Conservation (phyloP, 2,113 vertebrate species). For the Tragelaphus strepsiceros region DNA sequence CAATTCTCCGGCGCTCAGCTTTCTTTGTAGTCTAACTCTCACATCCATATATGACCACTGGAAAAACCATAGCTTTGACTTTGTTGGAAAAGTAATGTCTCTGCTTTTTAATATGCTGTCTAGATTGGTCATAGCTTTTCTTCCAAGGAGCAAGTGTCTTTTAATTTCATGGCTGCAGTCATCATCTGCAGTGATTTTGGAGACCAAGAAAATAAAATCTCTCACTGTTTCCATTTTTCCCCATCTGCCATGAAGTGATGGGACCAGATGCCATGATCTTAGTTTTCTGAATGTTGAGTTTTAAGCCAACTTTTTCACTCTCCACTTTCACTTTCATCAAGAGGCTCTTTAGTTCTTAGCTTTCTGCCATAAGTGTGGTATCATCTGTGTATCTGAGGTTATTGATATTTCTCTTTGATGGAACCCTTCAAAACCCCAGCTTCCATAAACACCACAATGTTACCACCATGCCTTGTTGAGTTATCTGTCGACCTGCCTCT, state of each 20-base stretch:
- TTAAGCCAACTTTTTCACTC: background rate
- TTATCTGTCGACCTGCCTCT: background rate
- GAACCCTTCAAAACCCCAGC: background rate
- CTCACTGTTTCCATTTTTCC: background rate
- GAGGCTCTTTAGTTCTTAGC: background rate
- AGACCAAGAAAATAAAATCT: background rate
- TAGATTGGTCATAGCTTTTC: background rate
- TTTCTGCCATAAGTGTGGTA: background rate
- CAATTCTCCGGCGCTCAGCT: fast-evolving
- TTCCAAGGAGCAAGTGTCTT: background rate
- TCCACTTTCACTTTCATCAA: background rate
- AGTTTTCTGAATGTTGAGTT: background rate
- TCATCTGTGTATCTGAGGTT: background rate
- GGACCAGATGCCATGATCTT: background rate
- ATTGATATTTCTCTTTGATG: background rate
- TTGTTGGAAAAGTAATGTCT: background rate
- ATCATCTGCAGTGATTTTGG: background rate
- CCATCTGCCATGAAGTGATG: background rate
- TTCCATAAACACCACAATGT: background rate
- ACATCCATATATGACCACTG: background rate
- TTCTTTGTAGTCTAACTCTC: background rate
- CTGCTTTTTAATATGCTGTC: background rate
- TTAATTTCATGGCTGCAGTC: background rate
- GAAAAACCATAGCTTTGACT: background rate
- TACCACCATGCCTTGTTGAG: background rate